phyloP scores from a whole-genome alignment of 2,888 invertebrate genomes.

The Augochlorella aurata region DNA sequence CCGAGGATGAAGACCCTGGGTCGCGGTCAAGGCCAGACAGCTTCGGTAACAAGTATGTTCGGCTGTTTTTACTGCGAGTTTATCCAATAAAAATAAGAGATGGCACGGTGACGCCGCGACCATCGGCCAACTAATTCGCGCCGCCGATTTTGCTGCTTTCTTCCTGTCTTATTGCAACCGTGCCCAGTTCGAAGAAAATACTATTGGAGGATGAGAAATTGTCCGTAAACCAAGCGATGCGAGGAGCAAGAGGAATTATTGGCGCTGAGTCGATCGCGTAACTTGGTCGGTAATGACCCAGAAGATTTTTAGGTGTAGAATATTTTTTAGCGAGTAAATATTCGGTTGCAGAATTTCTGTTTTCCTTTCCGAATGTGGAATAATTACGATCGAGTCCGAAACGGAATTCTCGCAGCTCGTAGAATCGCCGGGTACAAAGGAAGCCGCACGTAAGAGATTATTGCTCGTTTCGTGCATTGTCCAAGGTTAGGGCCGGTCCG shows the following conservation, averaged over 20 bases:
- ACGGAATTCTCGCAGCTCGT: background rate
- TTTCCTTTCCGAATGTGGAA: background rate
- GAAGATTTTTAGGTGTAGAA: no score
- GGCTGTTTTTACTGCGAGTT: conserved; percentile 57
- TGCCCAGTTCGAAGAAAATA: no score
- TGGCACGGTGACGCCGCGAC: conserved; percentile 5
- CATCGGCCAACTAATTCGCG: conserved; percentile 6
- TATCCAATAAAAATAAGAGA: conserved; percentile 54
- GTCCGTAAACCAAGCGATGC: no score
- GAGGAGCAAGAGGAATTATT: no score
- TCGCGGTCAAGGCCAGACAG: conserved; percentile 75
- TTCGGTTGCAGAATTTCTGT: background rate
- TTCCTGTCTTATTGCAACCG: no score
- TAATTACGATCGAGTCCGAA: background rate
- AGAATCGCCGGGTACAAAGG: background rate
- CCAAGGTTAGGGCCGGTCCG: conserved; percentile 76
- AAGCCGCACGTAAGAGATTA: conserved; percentile 58
- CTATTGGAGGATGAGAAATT: no score
- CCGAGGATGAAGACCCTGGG: conserved; percentile 73
- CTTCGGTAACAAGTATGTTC: conserved; percentile 63
- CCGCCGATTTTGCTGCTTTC: no score
- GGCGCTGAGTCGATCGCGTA: no score
- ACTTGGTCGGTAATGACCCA: no score
- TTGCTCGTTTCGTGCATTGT: conserved; percentile 70
- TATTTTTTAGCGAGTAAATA: no score